Conservation (phyloP, 1,140 invertebrate genomes). For the Meloidogyne floridensis region DNA sequence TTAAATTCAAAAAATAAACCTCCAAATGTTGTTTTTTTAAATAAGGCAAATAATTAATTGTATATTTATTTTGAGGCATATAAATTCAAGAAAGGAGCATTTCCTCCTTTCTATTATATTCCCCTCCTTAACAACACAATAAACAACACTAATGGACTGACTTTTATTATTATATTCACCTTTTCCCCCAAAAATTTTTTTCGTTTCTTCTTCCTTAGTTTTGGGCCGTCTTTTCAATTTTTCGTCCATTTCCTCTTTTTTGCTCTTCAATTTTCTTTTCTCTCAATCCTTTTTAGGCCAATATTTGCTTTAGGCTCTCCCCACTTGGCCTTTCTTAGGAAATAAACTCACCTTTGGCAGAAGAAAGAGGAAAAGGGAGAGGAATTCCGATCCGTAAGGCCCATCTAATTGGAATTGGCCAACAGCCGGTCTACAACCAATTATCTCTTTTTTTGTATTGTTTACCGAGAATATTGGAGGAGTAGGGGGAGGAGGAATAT, state of each 20-base stretch:
- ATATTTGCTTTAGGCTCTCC: background rate
- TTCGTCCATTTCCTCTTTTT: too few species aligned
- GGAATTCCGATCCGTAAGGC: background rate
- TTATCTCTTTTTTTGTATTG: constrained; percentile 12
- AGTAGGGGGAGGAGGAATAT: background rate
- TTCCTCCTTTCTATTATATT: too few species aligned
- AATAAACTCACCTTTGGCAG: constrained; percentile 1
- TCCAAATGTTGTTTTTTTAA: too few species aligned
- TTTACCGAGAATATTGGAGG: constrained; percentile 1
- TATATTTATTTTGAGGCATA: too few species aligned
- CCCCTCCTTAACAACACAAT: too few species aligned
- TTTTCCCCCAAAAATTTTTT: background rate
- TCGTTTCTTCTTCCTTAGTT: background rate
- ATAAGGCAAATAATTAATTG: too few species aligned
- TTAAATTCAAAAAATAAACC: too few species aligned
- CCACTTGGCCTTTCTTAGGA: background rate
- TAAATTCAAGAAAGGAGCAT: too few species aligned
- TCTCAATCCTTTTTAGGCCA: background rate
- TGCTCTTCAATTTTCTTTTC: too few species aligned
- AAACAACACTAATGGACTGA: too few species aligned
- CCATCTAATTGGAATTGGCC: constrained; percentile 28
- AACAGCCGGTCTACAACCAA: constrained; percentile 20
- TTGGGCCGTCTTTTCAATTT: background rate
- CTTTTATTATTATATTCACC: constrained; percentile 1
- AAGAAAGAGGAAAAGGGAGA: background rate